A percentile compares a stretch with the other conserved stretches of the same genome.
Conservation (phyloP, 2,888 invertebrate genomes). For the Abrostola triplasia region DNA sequence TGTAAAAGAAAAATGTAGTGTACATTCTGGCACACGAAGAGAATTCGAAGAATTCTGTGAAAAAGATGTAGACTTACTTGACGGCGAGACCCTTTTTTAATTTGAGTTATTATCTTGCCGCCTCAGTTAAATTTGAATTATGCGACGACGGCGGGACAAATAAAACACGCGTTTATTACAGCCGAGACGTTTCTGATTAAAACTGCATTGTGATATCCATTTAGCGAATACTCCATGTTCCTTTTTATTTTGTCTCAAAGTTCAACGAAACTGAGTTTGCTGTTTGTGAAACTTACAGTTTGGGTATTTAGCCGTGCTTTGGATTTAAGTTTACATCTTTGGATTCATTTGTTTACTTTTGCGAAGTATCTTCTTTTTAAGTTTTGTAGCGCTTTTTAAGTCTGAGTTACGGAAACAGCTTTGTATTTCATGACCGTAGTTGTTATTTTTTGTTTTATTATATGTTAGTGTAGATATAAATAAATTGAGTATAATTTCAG, state of each 20-base stretch:
- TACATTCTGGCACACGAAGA: constrained; percentile 18
- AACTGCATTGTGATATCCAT: constrained; percentile 44
- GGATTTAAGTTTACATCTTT: neutral
- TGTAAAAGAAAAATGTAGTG: constrained; percentile 8
- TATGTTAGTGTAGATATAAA: too few relatives aligned
- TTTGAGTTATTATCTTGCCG: constrained; percentile 65
- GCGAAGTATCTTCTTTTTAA: neutral
- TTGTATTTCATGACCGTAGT: neutral
- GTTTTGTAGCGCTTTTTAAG: neutral
- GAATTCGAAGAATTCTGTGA: constrained; percentile 57
- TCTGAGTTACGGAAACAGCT: neutral
- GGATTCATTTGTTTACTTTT: neutral
- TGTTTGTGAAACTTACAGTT: neutral
- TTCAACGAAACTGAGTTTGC: constrained; percentile 19
- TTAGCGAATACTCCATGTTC: constrained; percentile 37
- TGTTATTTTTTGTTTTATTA: too few relatives aligned
- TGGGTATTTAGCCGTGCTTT: neutral
- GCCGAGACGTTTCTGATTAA: constrained; percentile 58
- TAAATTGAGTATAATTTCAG: too few relatives aligned
- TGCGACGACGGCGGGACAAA: constrained; percentile 54
- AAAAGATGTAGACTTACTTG: constrained; percentile 56
- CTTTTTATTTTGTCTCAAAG: constrained; percentile 38
- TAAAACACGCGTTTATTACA: constrained; percentile 55
- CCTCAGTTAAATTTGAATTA: constrained; percentile 69
- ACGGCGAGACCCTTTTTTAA: constrained; percentile 54